These are phyloP conservation scores for Nasonia oneida DNA, from an alignment of 2,888 invertebrate species.

Conservation along the genomic window DNA sequence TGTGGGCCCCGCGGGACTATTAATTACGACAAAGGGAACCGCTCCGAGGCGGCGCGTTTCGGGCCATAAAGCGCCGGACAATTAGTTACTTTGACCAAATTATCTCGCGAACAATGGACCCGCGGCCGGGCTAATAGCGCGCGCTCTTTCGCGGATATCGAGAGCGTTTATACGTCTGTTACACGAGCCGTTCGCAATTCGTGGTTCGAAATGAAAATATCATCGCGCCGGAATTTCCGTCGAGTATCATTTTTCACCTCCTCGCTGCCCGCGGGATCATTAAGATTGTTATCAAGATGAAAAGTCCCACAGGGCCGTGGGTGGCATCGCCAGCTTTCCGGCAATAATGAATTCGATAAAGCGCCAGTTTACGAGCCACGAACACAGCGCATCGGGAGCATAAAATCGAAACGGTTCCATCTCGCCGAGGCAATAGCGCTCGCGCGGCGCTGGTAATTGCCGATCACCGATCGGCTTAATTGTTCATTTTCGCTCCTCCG, in stretches of 20 bases:
- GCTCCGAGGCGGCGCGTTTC: slow-evolving; percentile 67
- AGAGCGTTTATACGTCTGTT: slow-evolving; percentile 54
- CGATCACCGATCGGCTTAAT: slow-evolving; percentile 47
- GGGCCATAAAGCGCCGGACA: slow-evolving; percentile 75
- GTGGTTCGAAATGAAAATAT: background rate
- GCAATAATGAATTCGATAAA: slow-evolving; percentile 41
- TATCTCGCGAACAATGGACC: slow-evolving; percentile 76
- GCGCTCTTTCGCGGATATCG: slow-evolving; percentile 18
- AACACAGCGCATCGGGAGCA: slow-evolving; percentile 40
- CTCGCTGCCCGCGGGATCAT: background rate
- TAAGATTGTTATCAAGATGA: slow-evolving; percentile 24
- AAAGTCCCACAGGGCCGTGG: slow-evolving; percentile 34
- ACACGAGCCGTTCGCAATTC: background rate
- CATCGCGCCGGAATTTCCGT: background rate
- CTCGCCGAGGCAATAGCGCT: background rate
- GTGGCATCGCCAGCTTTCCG: background rate
- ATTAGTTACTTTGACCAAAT: slow-evolving; percentile 79
- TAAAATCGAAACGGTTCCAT: slow-evolving; percentile 48
- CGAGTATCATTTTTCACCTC: background rate
- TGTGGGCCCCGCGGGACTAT: slow-evolving; percentile 75
- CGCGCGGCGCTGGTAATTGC: slow-evolving; percentile 54
- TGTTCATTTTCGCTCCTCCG: slow-evolving; percentile 52
- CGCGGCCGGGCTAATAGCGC: slow-evolving; percentile 68
- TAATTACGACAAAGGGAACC: slow-evolving; percentile 78
- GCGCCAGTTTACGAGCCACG: slow-evolving; percentile 6